Conservation (phyloP, 2,888 invertebrate species). For the Cheilosia variabilis region DNA sequence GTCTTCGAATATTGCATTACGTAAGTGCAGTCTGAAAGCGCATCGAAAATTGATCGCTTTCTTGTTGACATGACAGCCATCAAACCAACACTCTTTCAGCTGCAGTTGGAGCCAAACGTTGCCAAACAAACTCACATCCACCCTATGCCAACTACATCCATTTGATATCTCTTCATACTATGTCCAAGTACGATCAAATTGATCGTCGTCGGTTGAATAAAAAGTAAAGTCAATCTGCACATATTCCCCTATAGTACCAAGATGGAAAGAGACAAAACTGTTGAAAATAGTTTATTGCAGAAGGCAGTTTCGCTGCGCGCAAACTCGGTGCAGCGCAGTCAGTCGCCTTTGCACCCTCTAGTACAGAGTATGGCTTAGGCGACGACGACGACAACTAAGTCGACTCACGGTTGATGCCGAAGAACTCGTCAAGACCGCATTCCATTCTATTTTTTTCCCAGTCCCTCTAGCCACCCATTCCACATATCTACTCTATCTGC, state of each 20-base stretch:
- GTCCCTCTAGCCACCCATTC: constrained; percentile 52
- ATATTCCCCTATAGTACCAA: not conserved
- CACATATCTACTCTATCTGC: constrained; percentile 30
- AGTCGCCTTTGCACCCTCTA: not conserved
- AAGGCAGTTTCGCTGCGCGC: constrained; percentile 33
- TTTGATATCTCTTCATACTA: constrained; percentile 42
- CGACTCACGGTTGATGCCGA: constrained; percentile 73
- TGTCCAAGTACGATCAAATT: constrained; percentile 47
- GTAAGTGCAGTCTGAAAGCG: too few relatives aligned
- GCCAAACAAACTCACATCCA: constrained; percentile 25
- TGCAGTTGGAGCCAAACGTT: too few relatives aligned
- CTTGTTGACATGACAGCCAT: too few relatives aligned
- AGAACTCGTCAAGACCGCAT: constrained; percentile 75
- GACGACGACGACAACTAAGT: constrained; percentile 19
- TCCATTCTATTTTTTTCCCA: constrained; percentile 66
- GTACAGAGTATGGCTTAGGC: constrained; percentile 7
- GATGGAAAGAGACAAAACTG: constrained; percentile 14
- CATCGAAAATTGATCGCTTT: too few relatives aligned
- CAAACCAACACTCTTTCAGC: not conserved
- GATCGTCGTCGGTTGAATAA: constrained; percentile 49
- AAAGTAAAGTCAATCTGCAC: constrained; percentile 52
- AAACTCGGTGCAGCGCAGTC: constrained; percentile 39
- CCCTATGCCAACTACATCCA: constrained; percentile 17
- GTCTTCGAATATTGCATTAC: too few relatives aligned
- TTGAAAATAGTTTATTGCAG: constrained; percentile 43